A percentile compares a stretch with the other conserved stretches of the same genome.
These are phyloP conservation scores for Carcina quercana DNA, from an alignment of 2,888 invertebrate genomes.

Conservation along the genomic window DNA sequence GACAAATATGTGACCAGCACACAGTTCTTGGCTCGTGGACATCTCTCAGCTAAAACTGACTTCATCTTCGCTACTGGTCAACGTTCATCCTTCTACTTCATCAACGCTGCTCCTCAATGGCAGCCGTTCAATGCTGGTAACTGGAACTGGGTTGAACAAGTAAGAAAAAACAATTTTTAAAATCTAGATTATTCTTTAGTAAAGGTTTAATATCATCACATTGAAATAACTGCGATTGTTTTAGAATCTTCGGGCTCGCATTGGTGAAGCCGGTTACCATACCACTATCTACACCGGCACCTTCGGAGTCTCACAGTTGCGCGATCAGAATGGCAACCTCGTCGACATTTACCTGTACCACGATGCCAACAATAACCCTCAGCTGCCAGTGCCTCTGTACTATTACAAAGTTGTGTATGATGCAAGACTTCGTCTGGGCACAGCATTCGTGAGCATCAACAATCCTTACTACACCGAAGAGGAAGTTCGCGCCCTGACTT, in stretches of 20 bases:
- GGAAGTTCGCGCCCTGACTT: slow-evolving; percentile 47
- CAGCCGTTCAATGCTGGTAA: slow-evolving; percentile 76
- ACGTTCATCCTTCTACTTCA: slow-evolving; percentile 75
- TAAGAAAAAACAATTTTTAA: no score
- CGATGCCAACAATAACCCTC: slow-evolving; percentile 40
- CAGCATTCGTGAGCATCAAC: slow-evolving; percentile 77
- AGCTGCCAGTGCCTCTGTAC: slow-evolving; percentile 55
- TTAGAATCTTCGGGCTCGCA: slow-evolving; percentile 50
- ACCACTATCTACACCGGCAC: slow-evolving; percentile 75
- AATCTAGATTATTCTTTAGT: no score
- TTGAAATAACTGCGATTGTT: no score
- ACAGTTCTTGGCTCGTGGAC: slow-evolving; percentile 74
- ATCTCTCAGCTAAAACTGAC: slow-evolving; percentile 76
- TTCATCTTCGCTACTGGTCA: slow-evolving; percentile 76
- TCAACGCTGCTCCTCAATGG: slow-evolving; percentile 81
- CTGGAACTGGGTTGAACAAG: slow-evolving; percentile 71
- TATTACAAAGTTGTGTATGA: slow-evolving; percentile 73
- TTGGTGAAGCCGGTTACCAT: slow-evolving; percentile 45
- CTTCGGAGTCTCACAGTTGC: slow-evolving; percentile 72
- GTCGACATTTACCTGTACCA: slow-evolving; percentile 54
- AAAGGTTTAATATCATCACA: no score
- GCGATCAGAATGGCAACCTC: slow-evolving; percentile 49
- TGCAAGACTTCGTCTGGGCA: slow-evolving; percentile 54
- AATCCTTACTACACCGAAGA: slow-evolving; percentile 70
- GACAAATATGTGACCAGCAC: slow-evolving; percentile 57